Base-by-base conservation (phyloP, 2,113 vertebrate genomes). In the Aleadryas rufinucha region DNA sequence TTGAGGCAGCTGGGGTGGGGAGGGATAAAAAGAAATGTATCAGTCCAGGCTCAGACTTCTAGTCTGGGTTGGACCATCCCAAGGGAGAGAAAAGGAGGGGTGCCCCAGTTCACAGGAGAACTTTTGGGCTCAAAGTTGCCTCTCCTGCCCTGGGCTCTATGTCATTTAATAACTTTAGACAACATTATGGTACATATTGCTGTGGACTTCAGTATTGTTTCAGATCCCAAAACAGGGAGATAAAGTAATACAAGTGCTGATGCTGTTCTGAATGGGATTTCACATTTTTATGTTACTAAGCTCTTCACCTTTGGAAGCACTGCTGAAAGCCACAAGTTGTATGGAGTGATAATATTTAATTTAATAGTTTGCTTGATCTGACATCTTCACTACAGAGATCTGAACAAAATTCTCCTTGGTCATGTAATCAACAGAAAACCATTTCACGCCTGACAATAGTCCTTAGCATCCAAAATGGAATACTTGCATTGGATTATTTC, bases 361-460 rank as follows among this genome's bases (percentile, higher is more conserved):
- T 76, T 69, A 91, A 72, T 26, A 78, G 35, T 47, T 94, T 75
- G 19, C 42, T 93, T 90, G 52, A 64, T 87, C 70, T 92, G n/a
- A 28, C 39, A 91, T 87, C 60, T 64, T 81, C 56, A 93, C 26
- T 26, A 52, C 47, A 86, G 47, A 70, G 17, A 88, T 77, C 27
- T 88, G 60, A 89, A 47, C 41, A 77, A 63, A 59, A 81, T 66
- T 59, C 49, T 54, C 70, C 59, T 56, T 59, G 71, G 54, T 50
- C 35, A 39, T 13, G 23, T 72, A 76, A 75, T 54, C 42, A 90
- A 50, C 27, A 90, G 13, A 95, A 84, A 64, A 66, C 7, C 33
- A 63, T 75, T 93, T 86, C 56, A 84, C 0, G 1, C 35, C 85
- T 93, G 68, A 72, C 39, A 90, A 28, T 1, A 83, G 42, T 28